Evolutionary conservation across 2,888 invertebrate genomes (phyloP), one percentile per base, ranked within the genome.

Genomic region (Epinotia bilunana): DNA sequence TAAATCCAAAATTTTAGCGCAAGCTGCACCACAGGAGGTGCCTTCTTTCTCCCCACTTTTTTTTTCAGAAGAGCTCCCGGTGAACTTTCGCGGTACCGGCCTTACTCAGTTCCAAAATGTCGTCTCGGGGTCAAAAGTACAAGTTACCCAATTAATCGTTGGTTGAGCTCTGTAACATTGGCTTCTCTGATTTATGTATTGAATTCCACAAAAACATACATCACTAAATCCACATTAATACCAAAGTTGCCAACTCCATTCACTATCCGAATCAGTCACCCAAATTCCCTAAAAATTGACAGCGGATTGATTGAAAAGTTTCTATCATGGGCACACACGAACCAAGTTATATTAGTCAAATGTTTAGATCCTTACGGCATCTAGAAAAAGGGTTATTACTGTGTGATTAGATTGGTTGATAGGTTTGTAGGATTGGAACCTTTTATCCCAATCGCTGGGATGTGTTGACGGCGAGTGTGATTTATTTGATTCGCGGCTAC

Each of bases 271-370:
- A 74, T 71, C 71, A 65, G 64, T 74, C 74, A 70, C 55, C 60
- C 53, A 43, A 71, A 65, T 58, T 39, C 39, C 33, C 58, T 7
- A 70, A 64, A 69, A 70, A 74, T 74, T 71, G 74, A 61, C 74
- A 65, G 65, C 58, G 60, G 57, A 60, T 63, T 64, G 71, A 74
- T 74, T 65, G 74, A 60, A 70, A 74, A 71, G 60, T 71, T 74
- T 58, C 57, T 65, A 63, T 43, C 64, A 53, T 53, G 28, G 49
- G 70, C 60, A 55, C 55, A 39, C 13, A 12, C 33, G 33, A 7
- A 39, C 55, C 33, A 39, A 57, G 39, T 64, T 67, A 57, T 13
- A 13, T 3, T 13, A 28, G 18, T n/a, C 20, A 57, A 3, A 13
- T 6, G 13, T 39, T 3, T 13, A 12, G 28, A 16, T 20, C 67